A percentile compares a stretch with the other conserved stretches of the same genome.
phyloP scores from a whole-genome alignment of 1,140 invertebrate genomes.

The Drosophila ogumai region DNA sequence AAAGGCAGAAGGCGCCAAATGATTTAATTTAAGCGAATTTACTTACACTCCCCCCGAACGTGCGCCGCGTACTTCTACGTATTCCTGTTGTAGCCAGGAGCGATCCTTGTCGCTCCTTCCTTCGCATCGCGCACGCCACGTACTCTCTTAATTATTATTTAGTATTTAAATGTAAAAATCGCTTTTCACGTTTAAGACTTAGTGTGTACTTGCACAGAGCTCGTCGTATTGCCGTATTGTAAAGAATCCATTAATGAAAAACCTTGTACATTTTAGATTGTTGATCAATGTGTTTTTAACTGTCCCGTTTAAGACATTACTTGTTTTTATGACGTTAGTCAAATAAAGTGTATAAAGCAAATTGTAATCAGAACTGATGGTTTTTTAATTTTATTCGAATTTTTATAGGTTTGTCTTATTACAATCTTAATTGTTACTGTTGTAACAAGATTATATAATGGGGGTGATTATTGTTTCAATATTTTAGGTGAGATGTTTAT shows the following conservation, averaged over 20 bases:
- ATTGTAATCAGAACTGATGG: neutral
- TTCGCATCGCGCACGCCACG: constrained; percentile 36
- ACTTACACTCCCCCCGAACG: constrained; percentile 45
- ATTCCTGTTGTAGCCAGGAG: constrained; percentile 35
- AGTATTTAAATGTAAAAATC: constrained; percentile 66
- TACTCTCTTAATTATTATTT: constrained; percentile 83
- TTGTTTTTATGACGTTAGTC: constrained; percentile 77
- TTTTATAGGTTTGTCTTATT: neutral
- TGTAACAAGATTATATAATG: too few relatives aligned
- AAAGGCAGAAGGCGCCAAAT: constrained; percentile 37
- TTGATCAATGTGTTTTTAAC: constrained; percentile 80
- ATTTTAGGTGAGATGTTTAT: too few relatives aligned
- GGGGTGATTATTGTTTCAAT: too few relatives aligned
- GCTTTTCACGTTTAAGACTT: constrained; percentile 58
- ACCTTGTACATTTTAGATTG: constrained; percentile 70
- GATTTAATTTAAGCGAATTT: constrained; percentile 68
- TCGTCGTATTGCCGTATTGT: constrained; percentile 49
- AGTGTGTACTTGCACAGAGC: constrained; percentile 24
- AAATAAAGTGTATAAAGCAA: constrained; percentile 71
- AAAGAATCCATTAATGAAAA: constrained; percentile 37
- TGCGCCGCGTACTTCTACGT: constrained; percentile 40
- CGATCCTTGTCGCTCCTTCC: neutral
- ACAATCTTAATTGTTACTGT: too few relatives aligned
- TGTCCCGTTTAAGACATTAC: constrained; percentile 48
- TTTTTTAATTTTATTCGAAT: neutral